Percentiles rank a stretch among this genome's conserved stretches.
phyloP scores from a whole-genome alignment of 53 echinoderm and acorn worm genomes.

The Glandiceps talaboti region DNA sequence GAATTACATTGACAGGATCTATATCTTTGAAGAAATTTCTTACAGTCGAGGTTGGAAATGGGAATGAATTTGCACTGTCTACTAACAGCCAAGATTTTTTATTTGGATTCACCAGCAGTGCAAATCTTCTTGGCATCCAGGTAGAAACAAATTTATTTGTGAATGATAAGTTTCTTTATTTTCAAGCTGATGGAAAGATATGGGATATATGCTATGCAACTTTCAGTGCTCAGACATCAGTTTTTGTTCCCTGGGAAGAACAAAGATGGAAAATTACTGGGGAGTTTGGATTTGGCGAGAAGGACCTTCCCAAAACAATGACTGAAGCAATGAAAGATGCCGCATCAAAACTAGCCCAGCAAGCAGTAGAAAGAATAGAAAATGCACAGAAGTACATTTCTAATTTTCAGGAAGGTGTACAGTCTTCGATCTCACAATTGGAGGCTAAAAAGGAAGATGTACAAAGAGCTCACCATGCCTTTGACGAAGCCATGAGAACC shows the following conservation, averaged over 20 bases:
- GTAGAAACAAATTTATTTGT: neutral
- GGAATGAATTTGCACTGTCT: neutral
- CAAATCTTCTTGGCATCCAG: neutral
- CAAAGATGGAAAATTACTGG: neutral
- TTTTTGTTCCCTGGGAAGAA: neutral
- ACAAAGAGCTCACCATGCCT: neutral
- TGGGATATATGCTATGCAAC: neutral
- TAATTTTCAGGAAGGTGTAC: neutral
- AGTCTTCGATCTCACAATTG: neutral
- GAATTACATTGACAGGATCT: no score
- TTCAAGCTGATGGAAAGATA: neutral
- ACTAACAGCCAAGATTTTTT: neutral
- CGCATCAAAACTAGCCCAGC: neutral
- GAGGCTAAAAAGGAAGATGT: neutral
- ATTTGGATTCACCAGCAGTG: neutral
- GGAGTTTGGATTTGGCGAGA: neutral
- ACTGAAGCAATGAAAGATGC: neutral
- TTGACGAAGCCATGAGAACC: neutral
- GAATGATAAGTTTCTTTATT: no score
- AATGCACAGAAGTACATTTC: neutral
- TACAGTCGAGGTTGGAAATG: no score
- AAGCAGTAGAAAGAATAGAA: neutral
- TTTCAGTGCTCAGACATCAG: neutral
- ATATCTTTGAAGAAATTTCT: no score
- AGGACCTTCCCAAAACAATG: no score